A percentile compares a stretch with the other conserved stretches of the same genome.
Evolutionary conservation across 2,888 invertebrate species (phyloP).

Genomic region (Hirtodrosophila histrioides): DNA sequence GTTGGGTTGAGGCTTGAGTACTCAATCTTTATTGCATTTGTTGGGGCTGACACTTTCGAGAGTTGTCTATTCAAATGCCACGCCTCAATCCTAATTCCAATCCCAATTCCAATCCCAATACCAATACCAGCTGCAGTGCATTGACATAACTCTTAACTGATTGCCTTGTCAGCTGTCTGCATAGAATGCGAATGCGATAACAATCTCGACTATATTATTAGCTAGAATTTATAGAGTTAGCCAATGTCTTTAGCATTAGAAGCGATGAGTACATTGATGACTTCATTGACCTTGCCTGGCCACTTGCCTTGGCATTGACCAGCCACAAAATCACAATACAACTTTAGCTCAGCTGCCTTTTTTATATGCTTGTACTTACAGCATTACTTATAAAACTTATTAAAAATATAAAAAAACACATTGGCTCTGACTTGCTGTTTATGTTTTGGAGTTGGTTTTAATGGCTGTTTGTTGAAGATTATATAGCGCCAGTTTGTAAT

Average conservation of each 20-base stretch:
- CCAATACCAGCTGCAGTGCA: conserved; percentile 22
- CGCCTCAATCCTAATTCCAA: not conserved
- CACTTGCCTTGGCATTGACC: conserved; percentile 51
- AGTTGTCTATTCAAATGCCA: not conserved
- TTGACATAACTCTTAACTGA: conserved; percentile 51
- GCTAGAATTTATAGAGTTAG: conserved; percentile 39
- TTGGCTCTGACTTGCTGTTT: conserved; percentile 32
- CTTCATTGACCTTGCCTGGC: conserved; percentile 53
- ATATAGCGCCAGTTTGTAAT: conserved; percentile 60
- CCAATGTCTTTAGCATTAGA: conserved; percentile 38
- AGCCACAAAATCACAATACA: conserved; percentile 13
- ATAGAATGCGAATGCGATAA: conserved; percentile 52
- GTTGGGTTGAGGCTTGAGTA: conserved; percentile 11
- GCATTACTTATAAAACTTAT: conserved; percentile 26
- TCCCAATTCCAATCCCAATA: not conserved
- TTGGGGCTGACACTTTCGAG: conserved; percentile 29
- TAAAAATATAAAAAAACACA: not conserved
- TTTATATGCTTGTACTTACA: conserved; percentile 50
- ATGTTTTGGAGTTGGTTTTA: conserved; percentile 44
- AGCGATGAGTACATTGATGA: conserved; percentile 47
- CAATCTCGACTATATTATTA: conserved; percentile 55
- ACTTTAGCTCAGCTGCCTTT: conserved; percentile 11
- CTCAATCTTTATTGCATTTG: conserved; percentile 59
- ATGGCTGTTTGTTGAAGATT: conserved; percentile 52
- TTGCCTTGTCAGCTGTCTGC: conserved; percentile 57